Evolutionary conservation across 64 coral and sea anemone genomes (phyloP).

Genomic region (Anthopleura sola): DNA sequence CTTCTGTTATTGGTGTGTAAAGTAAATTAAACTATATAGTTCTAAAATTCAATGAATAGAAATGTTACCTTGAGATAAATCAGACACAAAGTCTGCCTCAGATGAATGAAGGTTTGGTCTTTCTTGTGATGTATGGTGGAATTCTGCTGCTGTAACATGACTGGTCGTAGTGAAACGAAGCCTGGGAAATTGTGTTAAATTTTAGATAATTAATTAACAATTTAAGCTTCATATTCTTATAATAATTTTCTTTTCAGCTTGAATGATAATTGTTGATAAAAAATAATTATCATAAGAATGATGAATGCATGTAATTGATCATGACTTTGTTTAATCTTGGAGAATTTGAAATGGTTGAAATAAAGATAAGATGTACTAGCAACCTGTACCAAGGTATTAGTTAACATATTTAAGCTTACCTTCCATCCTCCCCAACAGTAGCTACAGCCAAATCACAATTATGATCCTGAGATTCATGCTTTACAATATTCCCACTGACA

Average conservation of each 20-base stretch:
- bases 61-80: conserved; percentile 73
- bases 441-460: conserved; percentile 57
- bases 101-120: conserved; percentile 64
- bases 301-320: too few species aligned
- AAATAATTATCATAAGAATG: too few species aligned
- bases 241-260: too few species aligned
- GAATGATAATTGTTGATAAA: too few species aligned
- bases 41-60: neutral
- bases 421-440: conserved; percentile 82
- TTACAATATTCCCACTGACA: conserved; percentile 48
- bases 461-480: conserved; percentile 19
- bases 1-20: too few species aligned
- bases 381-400: too few species aligned
- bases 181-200: conserved; percentile 33
- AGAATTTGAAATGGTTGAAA: neutral
- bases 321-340: too few species aligned
- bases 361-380: too few species aligned
- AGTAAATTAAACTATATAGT: too few species aligned
- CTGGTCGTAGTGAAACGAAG: conserved; percentile 68
- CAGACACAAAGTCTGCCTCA: conserved; percentile 89
- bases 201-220: too few species aligned
- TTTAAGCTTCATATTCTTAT: too few species aligned
- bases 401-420: too few species aligned
- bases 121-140: conserved; percentile 51
- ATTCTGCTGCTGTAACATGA: conserved; percentile 33